Evolutionary conservation across 2,888 invertebrate species (phyloP).

Genomic region (Brachyptera putata): DNA sequence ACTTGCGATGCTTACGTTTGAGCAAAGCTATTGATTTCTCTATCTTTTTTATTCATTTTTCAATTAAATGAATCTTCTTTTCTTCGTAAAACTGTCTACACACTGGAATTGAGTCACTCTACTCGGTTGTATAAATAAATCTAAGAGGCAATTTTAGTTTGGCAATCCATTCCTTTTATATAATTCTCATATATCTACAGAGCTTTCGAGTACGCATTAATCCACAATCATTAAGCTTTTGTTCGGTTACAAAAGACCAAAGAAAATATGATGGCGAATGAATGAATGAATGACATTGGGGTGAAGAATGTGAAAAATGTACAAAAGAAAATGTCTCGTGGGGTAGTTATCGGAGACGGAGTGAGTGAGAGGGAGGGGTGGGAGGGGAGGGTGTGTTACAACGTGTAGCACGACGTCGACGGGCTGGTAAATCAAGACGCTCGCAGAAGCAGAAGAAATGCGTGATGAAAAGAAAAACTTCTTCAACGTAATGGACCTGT

Average conservation of each 20-base stretch:
- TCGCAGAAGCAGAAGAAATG: neutral
- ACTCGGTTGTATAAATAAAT: no score
- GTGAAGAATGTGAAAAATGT: constrained; percentile 26
- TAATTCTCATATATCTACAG: no score
- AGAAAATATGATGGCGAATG: constrained; percentile 28
- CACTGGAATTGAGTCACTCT: no score
- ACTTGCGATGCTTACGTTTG: no score
- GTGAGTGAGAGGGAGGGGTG: neutral
- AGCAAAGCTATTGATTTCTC: no score
- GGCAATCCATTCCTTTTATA: no score
- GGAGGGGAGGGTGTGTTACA: constrained; percentile 2
- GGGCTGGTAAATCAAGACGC: neutral
- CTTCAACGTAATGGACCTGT: neutral
- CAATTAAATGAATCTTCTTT: no score
- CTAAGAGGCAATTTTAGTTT: no score
- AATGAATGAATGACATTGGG: constrained; percentile 21
- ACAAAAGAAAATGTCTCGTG: constrained; percentile 27
- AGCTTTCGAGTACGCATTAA: constrained; percentile 30
- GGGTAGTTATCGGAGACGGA: neutral
- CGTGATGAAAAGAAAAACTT: neutral
- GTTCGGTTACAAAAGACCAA: constrained; percentile 27
- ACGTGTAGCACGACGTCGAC: neutral
- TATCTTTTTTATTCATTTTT: no score
- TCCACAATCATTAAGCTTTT: constrained; percentile 31
- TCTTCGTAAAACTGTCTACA: no score